phyloP scores from a whole-genome alignment of 2,888 invertebrate species.

The Podotricha telesiphe region DNA sequence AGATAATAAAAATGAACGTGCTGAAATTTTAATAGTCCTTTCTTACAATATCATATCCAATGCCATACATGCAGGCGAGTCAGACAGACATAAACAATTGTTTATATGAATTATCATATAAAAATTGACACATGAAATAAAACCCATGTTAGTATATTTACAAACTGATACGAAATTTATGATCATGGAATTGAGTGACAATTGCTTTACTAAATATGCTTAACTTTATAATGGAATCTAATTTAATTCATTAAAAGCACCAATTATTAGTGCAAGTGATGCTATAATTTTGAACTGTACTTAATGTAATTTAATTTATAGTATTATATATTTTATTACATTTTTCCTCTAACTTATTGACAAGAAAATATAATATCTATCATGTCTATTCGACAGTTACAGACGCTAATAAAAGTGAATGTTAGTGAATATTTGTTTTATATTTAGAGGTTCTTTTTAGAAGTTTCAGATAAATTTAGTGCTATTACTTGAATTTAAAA shows the following conservation, averaged over 20 bases:
- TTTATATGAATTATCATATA: slow-evolving; percentile 6
- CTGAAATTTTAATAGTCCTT: too few species aligned
- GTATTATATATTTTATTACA: too few species aligned
- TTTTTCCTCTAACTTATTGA: background rate
- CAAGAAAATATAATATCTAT: too few species aligned
- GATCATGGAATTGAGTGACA: background rate
- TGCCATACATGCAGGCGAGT: background rate
- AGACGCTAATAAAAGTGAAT: too few species aligned
- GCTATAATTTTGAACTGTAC: background rate
- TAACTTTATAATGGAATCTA: background rate
- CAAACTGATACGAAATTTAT: background rate
- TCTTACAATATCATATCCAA: too few species aligned
- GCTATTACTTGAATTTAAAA: slow-evolving; percentile 62
- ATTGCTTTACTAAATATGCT: slow-evolving; percentile 4
- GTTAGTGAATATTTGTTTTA: background rate
- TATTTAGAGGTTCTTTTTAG: slow-evolving; percentile 5
- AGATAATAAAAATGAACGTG: too few species aligned
- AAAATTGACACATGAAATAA: background rate
- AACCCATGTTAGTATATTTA: slow-evolving; percentile 1
- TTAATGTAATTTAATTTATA: too few species aligned
- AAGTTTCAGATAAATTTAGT: slow-evolving; percentile 46
- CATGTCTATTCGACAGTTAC: too few species aligned
- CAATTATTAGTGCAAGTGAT: background rate
- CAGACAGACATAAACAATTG: too few species aligned
- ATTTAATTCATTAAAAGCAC: background rate